A percentile compares a stretch with the other conserved stretches of the same genome.
Conservation (phyloP, 2,888 invertebrate species). For the Allolobophora icterica region DNA sequence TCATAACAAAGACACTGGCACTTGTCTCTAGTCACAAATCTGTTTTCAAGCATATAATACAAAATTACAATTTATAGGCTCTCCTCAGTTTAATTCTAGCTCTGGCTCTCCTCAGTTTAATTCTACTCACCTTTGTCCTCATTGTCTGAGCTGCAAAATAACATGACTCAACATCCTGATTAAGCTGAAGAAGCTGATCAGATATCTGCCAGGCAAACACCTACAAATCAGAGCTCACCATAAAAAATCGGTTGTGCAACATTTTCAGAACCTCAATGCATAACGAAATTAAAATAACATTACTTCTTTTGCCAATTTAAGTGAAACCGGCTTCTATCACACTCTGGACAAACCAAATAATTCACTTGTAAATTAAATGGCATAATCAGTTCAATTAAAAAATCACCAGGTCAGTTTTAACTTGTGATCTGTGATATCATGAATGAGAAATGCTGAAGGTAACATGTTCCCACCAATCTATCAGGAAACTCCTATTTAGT, state of each 20-base stretch:
- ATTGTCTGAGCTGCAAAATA: slow-evolving; percentile 99
- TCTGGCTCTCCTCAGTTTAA: background rate
- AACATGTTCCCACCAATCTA: too few relatives aligned
- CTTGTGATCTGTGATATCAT: too few relatives aligned
- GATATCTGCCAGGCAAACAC: slow-evolving; percentile 97
- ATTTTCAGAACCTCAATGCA: background rate
- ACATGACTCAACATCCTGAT: slow-evolving; percentile 87
- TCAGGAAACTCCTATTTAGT: too few relatives aligned
- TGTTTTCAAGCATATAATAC: background rate
- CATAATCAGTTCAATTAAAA: too few relatives aligned
- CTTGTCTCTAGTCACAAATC: too few relatives aligned
- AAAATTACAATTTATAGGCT: background rate
- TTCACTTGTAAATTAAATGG: too few relatives aligned
- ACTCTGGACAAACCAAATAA: too few relatives aligned
- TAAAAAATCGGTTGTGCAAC: background rate
- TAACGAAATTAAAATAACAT: background rate
- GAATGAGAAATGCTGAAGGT: too few relatives aligned
- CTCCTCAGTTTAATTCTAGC: background rate
- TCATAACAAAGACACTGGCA: too few relatives aligned
- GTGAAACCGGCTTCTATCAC: background rate
- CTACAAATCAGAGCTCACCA: slow-evolving; percentile 68
- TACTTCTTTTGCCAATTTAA: background rate
- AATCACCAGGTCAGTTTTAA: too few relatives aligned
- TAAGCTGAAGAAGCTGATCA: slow-evolving; percentile 87
- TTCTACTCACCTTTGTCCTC: slow-evolving; percentile 80